Base-by-base conservation (phyloP, 2,888 invertebrate genomes). In the Ditylenchus weischeri region DNA sequence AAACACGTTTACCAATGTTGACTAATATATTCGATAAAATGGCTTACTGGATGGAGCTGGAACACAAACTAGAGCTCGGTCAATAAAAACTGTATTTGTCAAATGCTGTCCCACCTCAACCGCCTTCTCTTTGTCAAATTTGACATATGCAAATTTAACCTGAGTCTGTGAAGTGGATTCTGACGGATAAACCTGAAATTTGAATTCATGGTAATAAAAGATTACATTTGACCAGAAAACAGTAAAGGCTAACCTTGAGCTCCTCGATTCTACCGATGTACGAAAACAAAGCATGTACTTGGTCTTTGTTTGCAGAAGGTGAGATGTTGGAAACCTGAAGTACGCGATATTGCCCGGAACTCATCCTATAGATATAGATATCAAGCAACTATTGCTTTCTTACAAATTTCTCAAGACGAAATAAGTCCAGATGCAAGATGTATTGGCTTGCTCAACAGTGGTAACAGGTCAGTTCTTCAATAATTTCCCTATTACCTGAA, bases 51-150 rank as follows among this genome's bases (percentile, higher is more conserved):
- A 70, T 0, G 73, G 71, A 36, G 91, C 90, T 0, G 95, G 95
- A 66, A 93, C 90, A 59, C 96, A 92, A 74, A 96, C 92, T 59
- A 99, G 85, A 0, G 96, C 96, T 68, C 95, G 88, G 84, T 99
- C 98, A 79, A 98, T 94, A 84, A 98, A 96, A 15, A 98, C 96
- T 0, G 95, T 96, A 84, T 96, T 98, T 18, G 94, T 95, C 87
- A 99, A 89, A 85, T 98, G 96, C 81, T 95, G 92, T 0, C 96
- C 93, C n/a, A 94, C 91, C 21, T 90, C 90, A 35, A 93, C 93
- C 74, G 91, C 90, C 51, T 88, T 87, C 7, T 90, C 87, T 78
- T 95, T 93, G 76, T 91, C 89, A 84, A 92, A 98, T 84, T 93
- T 93, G 54, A 98, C 90, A 85, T 93, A 98, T 84, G 95, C 95